These are phyloP conservation scores for Seriola rivoliana DNA, from an alignment of 2,113 vertebrate species.

Conservation along the genomic window DNA sequence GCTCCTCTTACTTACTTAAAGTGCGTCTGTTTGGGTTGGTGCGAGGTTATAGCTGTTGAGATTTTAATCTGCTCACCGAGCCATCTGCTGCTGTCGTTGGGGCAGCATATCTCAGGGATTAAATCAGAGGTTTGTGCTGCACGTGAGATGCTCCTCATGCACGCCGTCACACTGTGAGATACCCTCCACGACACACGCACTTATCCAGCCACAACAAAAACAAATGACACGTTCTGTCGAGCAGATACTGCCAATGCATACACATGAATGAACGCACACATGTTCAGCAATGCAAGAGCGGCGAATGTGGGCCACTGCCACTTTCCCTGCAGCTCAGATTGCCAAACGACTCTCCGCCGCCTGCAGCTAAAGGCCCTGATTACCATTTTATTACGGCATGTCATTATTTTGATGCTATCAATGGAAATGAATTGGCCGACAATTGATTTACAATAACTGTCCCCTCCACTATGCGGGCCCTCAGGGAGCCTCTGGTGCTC, in stretches of 20 bases:
- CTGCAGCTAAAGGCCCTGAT: slow-evolving; percentile 68
- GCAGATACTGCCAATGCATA: slow-evolving; percentile 1
- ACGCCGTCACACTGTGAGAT: slow-evolving; percentile 5
- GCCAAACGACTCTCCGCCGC: slow-evolving; percentile 18
- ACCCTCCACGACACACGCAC: not conserved
- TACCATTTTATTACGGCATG: slow-evolving; percentile 75
- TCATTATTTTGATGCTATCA: slow-evolving; percentile 82
- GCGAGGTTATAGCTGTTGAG: slow-evolving; percentile 52
- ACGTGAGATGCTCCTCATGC: slow-evolving; percentile 46
- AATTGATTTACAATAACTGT: slow-evolving; percentile 80
- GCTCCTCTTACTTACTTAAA: slow-evolving; percentile 54
- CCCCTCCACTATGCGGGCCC: slow-evolving; percentile 39
- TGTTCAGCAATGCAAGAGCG: slow-evolving; percentile 22
- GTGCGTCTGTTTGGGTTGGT: slow-evolving; percentile 70
- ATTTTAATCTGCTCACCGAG: slow-evolving; percentile 75
- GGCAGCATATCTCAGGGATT: slow-evolving; percentile 60
- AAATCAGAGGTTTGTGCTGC: slow-evolving; percentile 47
- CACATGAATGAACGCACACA: slow-evolving; percentile 36
- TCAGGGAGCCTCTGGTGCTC: slow-evolving; percentile 60
- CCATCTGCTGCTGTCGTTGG: slow-evolving; percentile 68
- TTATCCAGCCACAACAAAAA: slow-evolving; percentile 49
- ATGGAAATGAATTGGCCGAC: slow-evolving; percentile 80
- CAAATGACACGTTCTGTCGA: slow-evolving; percentile 40
- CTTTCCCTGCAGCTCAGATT: slow-evolving; percentile 43
- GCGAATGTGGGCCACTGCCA: slow-evolving; percentile 55